Percentiles rank a stretch among this genome's conserved stretches.
phyloP scores from a whole-genome alignment of 2,888 invertebrate genomes.

The Microplitis manilae region DNA sequence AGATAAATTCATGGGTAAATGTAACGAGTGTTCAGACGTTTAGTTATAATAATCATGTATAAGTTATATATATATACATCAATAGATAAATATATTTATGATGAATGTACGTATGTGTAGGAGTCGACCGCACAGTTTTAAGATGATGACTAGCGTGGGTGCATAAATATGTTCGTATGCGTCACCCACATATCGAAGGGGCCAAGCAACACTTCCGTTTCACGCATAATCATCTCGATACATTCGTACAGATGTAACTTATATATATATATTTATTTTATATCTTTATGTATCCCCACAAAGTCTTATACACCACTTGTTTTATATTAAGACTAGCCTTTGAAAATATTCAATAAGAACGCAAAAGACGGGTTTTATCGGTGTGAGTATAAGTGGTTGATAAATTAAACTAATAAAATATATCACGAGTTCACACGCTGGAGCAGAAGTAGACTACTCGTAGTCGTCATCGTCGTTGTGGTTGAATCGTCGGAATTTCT shows the following conservation, averaged over 20 bases:
- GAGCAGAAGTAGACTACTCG: background rate
- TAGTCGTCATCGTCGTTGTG: background rate
- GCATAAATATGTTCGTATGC: conserved; percentile 68
- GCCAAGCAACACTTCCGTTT: background rate
- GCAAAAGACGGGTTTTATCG: conserved; percentile 2
- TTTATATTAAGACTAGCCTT: background rate
- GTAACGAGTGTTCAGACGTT: conserved; percentile 20
- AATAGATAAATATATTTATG: conserved; percentile 14
- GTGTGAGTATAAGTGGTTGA: background rate
- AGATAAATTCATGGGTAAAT: conserved; percentile 32
- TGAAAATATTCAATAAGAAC: conserved; percentile 11
- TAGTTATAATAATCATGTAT: conserved; percentile 20
- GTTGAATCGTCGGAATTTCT: conserved; percentile 12
- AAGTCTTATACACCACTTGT: background rate
- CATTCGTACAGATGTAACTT: conserved; percentile 6
- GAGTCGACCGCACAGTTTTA: conserved; percentile 38
- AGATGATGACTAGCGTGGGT: conserved; percentile 54
- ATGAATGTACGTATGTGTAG: background rate
- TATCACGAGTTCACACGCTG: conserved; percentile 31
- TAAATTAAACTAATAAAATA: conserved; percentile 32
- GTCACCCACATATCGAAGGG: conserved; percentile 57
- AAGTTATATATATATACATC: conserved; percentile 7
- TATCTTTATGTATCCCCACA: background rate
- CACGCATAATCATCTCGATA: conserved; percentile 21
- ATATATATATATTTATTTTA: background rate